Conservation (phyloP, 1,140 invertebrate genomes). For the Drosophila gunungcola region DNA sequence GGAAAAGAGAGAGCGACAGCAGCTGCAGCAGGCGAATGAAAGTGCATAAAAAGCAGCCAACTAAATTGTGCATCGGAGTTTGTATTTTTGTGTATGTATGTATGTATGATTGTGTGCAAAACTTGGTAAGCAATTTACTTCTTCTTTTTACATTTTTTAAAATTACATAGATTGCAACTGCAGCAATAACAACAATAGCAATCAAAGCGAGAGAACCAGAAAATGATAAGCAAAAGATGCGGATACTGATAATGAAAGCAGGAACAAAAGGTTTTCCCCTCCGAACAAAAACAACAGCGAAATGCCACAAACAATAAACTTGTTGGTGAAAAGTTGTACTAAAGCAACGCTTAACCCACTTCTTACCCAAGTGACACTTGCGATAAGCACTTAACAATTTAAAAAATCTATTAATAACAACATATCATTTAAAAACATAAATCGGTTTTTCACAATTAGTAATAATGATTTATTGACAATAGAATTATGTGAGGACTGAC, state of each 20-base stretch:
- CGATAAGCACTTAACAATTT: neutral
- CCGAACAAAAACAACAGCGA: neutral
- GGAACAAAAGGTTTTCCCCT: neutral
- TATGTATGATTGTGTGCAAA: constrained; percentile 15
- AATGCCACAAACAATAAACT: constrained; percentile 11
- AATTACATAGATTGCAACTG: constrained; percentile 51
- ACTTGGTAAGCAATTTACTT: constrained; percentile 42
- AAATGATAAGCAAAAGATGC: constrained; percentile 64
- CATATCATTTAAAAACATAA: neutral
- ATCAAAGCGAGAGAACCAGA: constrained; percentile 12
- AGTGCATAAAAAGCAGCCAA: constrained; percentile 54
- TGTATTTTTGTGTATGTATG: constrained; percentile 10
- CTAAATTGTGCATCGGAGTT: constrained; percentile 27
- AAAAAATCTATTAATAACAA: neutral
- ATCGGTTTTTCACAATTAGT: neutral
- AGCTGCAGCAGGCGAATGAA: constrained; percentile 46
- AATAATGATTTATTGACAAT: no score
- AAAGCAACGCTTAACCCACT: constrained; percentile 6
- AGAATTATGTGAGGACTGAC: no score
- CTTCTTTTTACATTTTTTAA: constrained; percentile 6
- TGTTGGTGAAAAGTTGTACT: constrained; percentile 22
- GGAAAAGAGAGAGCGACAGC: constrained; percentile 13
- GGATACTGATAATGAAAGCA: constrained; percentile 52
- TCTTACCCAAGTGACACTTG: neutral
- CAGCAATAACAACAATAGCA: constrained; percentile 18